Conservation (phyloP, 2,888 invertebrate genomes). For the Aleiodes alternator region DNA sequence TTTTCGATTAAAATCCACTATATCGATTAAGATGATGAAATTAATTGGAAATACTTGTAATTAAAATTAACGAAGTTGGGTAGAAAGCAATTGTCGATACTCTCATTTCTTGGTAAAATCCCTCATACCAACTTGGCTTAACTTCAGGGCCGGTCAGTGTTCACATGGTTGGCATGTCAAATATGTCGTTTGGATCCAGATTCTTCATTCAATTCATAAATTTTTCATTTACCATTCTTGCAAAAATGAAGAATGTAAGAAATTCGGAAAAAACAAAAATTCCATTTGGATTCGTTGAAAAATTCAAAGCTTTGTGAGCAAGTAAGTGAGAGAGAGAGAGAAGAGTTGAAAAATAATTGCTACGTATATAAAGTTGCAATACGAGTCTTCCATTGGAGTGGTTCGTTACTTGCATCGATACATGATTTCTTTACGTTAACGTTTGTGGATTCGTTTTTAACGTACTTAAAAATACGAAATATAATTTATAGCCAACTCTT, state of each 20-base stretch:
- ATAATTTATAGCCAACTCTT: constrained; percentile 50
- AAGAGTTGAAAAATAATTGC: constrained; percentile 11
- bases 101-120: constrained; percentile 30
- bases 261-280: background rate
- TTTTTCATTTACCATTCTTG: constrained; percentile 16
- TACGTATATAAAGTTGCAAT: constrained; percentile 27
- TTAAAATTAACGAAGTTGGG: constrained; percentile 31
- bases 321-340: constrained; percentile 15
- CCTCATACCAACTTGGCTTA: constrained; percentile 29
- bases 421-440: constrained; percentile 47
- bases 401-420: constrained; percentile 52
- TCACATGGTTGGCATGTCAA: constrained; percentile 49
- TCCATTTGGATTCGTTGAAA: constrained; percentile 1
- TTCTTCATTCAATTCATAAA: constrained; percentile 38
- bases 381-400: constrained; percentile 26
- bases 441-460: constrained; percentile 15
- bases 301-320: background rate
- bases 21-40: constrained; percentile 9
- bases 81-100: constrained; percentile 10
- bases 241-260: constrained; percentile 25
- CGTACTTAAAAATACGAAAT: constrained; percentile 42
- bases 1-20: no score
- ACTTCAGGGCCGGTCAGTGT: constrained; percentile 51
- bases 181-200: constrained; percentile 43
- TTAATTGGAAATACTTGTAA: constrained; percentile 24